A percentile compares a stretch with the other conserved stretches of the same genome.
Conservation (phyloP, 2,888 invertebrate species). For the Andrena praecox region DNA sequence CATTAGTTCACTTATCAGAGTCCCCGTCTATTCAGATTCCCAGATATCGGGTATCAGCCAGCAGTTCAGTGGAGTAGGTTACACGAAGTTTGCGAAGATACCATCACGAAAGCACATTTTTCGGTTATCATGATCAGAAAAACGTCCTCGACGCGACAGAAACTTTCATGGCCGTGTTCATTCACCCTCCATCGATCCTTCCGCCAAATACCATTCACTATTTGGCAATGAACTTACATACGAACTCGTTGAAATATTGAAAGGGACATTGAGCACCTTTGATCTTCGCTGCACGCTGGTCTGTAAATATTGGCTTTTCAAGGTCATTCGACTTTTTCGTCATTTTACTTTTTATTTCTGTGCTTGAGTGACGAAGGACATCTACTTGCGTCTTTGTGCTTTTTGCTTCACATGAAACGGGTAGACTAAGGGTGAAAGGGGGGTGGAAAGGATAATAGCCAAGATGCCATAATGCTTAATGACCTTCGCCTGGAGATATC, state of each 20-base stretch:
- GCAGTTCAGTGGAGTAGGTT: background rate
- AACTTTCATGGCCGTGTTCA: conserved; percentile 30
- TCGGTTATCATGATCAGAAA: background rate
- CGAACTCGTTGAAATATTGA: conserved; percentile 28
- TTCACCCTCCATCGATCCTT: conserved; percentile 41
- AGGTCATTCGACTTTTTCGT: background rate
- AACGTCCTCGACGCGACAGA: conserved; percentile 6
- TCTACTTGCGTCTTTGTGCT: too few relatives aligned
- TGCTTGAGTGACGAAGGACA: background rate
- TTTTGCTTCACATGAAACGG: too few relatives aligned
- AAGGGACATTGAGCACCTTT: background rate
- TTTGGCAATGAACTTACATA: conserved; percentile 27
- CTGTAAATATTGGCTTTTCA: background rate
- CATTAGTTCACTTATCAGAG: background rate
- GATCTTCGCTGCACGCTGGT: background rate
- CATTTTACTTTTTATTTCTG: background rate
- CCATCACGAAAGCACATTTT: background rate
- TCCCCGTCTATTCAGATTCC: background rate
- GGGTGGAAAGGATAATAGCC: too few relatives aligned
- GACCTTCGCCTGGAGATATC: too few relatives aligned
- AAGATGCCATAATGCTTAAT: too few relatives aligned
- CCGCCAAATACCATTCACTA: conserved; percentile 8
- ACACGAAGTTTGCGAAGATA: background rate
- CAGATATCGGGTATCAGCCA: background rate
- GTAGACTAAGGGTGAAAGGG: too few relatives aligned